phyloP scores from a whole-genome alignment of 2,888 invertebrate genomes.

The Orthosia gothica region DNA sequence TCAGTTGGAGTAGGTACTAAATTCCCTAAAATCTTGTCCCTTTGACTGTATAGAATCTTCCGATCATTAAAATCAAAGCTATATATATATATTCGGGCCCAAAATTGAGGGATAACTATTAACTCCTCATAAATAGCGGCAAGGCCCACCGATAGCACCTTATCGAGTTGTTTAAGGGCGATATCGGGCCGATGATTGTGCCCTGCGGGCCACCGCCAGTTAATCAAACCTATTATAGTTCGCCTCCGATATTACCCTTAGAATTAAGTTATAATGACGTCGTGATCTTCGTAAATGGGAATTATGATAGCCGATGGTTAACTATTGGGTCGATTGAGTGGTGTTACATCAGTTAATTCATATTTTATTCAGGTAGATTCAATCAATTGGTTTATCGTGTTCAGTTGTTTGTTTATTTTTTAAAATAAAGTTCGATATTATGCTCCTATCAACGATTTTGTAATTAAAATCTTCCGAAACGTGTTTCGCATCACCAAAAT shows the following conservation, averaged over 20 bases:
- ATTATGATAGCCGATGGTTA: slow-evolving; percentile 56
- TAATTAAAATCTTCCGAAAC: background rate
- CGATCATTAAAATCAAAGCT: slow-evolving; percentile 65
- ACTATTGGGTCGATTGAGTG: slow-evolving; percentile 14
- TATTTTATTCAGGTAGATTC: background rate
- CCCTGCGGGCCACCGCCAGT: slow-evolving; percentile 80
- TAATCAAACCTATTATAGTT: slow-evolving; percentile 82
- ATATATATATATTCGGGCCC: slow-evolving; percentile 54
- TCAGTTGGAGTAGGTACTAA: background rate
- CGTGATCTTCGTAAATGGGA: slow-evolving; percentile 58
- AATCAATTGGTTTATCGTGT: background rate
- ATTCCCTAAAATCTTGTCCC: background rate
- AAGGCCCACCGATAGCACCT: slow-evolving; percentile 86
- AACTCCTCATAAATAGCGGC: slow-evolving; percentile 86
- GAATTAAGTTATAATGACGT: slow-evolving; percentile 64
- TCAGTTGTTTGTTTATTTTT: background rate
- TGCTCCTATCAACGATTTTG: background rate
- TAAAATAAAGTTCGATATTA: background rate
- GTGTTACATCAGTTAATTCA: background rate
- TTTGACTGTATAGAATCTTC: slow-evolving; percentile 22
- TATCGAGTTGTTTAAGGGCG: slow-evolving; percentile 87
- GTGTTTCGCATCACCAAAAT: slow-evolving; percentile 22
- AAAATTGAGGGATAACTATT: slow-evolving; percentile 85
- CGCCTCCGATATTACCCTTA: slow-evolving; percentile 61
- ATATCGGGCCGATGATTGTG: slow-evolving; percentile 86